phyloP scores from a whole-genome alignment of 1,140 invertebrate species.

The Temnothorax curvispinosus region DNA sequence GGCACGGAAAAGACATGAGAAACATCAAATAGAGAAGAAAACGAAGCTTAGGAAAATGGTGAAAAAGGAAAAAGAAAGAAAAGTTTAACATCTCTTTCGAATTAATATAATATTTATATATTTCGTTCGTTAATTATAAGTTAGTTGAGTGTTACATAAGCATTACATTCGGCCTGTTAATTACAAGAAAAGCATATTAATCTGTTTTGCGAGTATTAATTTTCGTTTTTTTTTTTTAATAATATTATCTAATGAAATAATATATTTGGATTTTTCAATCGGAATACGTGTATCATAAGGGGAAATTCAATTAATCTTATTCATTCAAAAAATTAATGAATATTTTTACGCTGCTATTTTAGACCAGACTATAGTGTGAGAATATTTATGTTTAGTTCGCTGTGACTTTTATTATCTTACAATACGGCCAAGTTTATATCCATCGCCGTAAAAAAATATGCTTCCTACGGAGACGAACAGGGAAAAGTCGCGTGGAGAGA shows the following conservation, averaged over 20 bases:
- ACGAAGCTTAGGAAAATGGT: not conserved
- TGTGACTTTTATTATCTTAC: not conserved
- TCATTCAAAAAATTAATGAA: not conserved
- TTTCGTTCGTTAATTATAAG: not conserved
- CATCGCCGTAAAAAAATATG: slow-evolving; percentile 5
- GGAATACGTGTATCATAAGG: not conserved
- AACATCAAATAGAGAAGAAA: not conserved
- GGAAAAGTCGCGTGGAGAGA: slow-evolving; percentile 20
- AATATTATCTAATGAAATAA: not conserved
- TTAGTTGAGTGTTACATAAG: not conserved
- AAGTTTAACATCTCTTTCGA: not conserved
- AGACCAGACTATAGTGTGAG: no score
- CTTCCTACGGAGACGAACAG: slow-evolving; percentile 3
- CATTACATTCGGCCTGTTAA: not conserved
- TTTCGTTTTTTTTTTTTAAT: not conserved
- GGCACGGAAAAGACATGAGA: not conserved
- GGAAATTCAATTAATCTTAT: not conserved
- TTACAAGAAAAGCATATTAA: not conserved
- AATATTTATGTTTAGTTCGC: not conserved
- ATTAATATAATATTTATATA: not conserved
- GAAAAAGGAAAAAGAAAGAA: not conserved
- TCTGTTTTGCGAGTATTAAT: not conserved
- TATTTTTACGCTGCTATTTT: not conserved
- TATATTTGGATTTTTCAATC: not conserved
- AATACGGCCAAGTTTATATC: slow-evolving; percentile 1